Conservation (phyloP, 2,888 invertebrate species). For the Alitta virens region DNA sequence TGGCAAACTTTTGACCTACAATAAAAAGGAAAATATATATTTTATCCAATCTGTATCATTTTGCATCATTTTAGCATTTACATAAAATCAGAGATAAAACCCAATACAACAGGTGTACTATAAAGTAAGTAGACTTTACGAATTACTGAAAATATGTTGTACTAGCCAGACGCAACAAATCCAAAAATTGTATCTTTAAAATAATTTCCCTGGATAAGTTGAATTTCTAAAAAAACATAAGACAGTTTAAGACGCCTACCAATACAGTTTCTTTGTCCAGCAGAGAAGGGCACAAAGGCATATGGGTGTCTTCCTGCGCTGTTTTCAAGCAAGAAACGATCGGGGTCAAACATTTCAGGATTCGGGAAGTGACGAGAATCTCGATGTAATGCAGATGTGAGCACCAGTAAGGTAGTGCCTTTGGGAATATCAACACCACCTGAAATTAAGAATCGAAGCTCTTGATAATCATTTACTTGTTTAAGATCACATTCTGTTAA, state of each 20-base stretch:
- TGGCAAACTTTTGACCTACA: constrained; percentile 57
- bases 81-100: no score
- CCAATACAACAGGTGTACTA: no score
- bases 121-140: no score
- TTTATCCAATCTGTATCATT: no score
- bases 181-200: no score
- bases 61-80: no score
- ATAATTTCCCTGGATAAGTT: no score
- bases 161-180: no score
- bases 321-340: constrained; percentile 72
- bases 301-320: constrained; percentile 70
- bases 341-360: constrained; percentile 75
- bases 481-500: no score
- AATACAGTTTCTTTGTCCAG: constrained; percentile 60
- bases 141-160: no score
- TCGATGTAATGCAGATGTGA: constrained; percentile 60
- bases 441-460: constrained; percentile 14
- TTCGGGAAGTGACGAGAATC: constrained; percentile 66
- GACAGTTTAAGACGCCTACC: constrained; percentile 35
- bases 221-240: no score
- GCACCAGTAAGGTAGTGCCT: constrained; percentile 41
- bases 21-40: constrained; percentile 1
- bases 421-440: constrained; percentile 42
- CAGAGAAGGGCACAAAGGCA: constrained; percentile 59
- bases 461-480: no score